These are phyloP conservation scores for Onychostruthus taczanowskii DNA, from an alignment of 2,113 vertebrate genomes.

Conservation along the genomic window DNA sequence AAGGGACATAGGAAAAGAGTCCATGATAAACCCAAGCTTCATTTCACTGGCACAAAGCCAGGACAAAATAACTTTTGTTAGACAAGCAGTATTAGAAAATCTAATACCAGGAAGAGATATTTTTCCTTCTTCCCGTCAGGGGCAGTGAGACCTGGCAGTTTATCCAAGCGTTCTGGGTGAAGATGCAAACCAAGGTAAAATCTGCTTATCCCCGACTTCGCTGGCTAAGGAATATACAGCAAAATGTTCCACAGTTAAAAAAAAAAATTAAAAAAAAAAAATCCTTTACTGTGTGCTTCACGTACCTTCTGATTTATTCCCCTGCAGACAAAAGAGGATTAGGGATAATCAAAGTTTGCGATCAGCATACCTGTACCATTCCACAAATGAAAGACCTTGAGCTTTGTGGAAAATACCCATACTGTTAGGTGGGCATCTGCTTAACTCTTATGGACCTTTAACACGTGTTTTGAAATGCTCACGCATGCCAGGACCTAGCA, in stretches of 20 bases:
- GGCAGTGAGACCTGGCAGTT: not conserved
- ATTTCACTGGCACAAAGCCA: conserved; percentile 43
- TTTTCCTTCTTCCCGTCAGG: conserved; percentile 15
- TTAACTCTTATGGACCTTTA: not conserved
- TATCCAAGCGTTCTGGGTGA: not conserved
- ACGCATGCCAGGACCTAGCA: not conserved
- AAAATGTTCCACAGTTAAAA: not conserved
- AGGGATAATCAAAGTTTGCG: conserved; percentile 10
- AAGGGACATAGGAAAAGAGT: conserved; percentile 10
- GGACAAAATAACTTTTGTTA: conserved; percentile 58
- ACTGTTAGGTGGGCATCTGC: not conserved
- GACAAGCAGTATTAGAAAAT: conserved; percentile 58
- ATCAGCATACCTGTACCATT: not conserved
- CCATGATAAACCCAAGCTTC: conserved; percentile 51
- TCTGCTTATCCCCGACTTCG: not conserved
- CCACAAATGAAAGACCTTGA: conserved; percentile 10
- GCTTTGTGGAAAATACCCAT: not conserved
- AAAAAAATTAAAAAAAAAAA: not conserved
- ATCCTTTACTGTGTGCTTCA: not conserved
- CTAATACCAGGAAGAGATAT: conserved; percentile 17
- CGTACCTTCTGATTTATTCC: not conserved
- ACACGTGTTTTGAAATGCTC: not conserved
- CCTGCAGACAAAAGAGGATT: conserved; percentile 27
- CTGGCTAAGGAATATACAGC: not conserved
- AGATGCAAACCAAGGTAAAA: conserved; percentile 26